Conservation (phyloP, 1,140 invertebrate species). For the Nephotettix cincticeps region DNA sequence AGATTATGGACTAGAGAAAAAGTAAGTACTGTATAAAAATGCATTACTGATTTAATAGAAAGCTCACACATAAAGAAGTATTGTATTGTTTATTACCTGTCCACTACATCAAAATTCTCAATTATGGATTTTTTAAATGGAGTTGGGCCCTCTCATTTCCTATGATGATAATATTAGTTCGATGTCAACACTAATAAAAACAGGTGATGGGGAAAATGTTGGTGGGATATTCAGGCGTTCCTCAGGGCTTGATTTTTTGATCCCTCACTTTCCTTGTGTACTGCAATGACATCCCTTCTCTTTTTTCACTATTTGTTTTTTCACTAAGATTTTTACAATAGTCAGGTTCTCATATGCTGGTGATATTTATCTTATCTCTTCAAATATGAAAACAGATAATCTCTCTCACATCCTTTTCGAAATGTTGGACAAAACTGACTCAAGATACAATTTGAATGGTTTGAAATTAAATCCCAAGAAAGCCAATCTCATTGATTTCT, state of each 20-base stretch:
- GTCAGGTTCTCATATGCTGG: too few relatives aligned
- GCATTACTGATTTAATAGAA: neutral
- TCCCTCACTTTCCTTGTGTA: too few relatives aligned
- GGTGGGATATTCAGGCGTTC: too few relatives aligned
- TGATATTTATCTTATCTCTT: neutral
- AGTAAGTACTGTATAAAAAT: neutral
- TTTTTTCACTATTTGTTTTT: too few relatives aligned
- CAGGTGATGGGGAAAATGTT: too few relatives aligned
- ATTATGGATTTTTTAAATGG: neutral
- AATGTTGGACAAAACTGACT: neutral
- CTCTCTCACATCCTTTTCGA: neutral
- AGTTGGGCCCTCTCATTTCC: neutral
- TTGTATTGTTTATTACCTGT: neutral
- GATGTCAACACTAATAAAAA: too few relatives aligned
- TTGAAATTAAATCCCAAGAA: neutral
- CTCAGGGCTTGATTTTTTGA: too few relatives aligned
- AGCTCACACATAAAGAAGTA: neutral
- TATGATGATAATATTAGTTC: neutral
- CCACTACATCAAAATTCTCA: neutral
- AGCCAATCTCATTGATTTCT: neutral
- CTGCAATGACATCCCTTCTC: too few relatives aligned
- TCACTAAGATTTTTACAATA: too few relatives aligned
- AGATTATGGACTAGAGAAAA: slow-evolving; percentile 10
- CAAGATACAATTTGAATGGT: neutral
- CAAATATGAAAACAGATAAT: neutral